Conservation (phyloP, 23 tunicate species). For the Styela plicata region DNA sequence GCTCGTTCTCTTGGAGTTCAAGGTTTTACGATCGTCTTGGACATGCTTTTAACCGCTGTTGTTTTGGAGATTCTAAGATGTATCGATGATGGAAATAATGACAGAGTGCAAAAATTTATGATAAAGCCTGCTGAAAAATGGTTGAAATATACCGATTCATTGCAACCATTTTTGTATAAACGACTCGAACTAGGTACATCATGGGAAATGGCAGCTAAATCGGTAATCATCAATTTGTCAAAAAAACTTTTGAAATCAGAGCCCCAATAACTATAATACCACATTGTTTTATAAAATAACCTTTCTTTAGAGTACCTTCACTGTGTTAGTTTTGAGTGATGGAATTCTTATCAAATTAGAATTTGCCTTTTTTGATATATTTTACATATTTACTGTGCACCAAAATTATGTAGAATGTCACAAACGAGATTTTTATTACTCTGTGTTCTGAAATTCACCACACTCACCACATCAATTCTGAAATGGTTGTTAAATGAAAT, state of each 20-base stretch:
- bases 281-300: too few relatives aligned
- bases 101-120: not conserved
- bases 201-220: constrained; percentile 13
- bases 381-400: too few relatives aligned
- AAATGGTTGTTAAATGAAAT: too few relatives aligned
- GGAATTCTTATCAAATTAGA: too few relatives aligned
- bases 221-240: not conserved
- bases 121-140: not conserved
- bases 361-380: too few relatives aligned
- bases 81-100: not conserved
- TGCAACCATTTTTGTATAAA: not conserved
- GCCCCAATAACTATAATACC: too few relatives aligned
- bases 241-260: not conserved
- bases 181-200: constrained; percentile 6
- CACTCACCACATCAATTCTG: too few relatives aligned
- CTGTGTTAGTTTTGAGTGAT: too few relatives aligned
- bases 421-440: too few relatives aligned
- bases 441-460: too few relatives aligned
- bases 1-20: not conserved
- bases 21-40: not conserved
- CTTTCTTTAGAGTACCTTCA: too few relatives aligned
- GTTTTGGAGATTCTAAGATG: not conserved
- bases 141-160: not conserved
- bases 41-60: constrained; percentile 2
- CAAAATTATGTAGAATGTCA: too few relatives aligned